Evolutionary conservation across 1,140 invertebrate species (phyloP).

Genomic region (Drosophila nigromelanica): DNA sequence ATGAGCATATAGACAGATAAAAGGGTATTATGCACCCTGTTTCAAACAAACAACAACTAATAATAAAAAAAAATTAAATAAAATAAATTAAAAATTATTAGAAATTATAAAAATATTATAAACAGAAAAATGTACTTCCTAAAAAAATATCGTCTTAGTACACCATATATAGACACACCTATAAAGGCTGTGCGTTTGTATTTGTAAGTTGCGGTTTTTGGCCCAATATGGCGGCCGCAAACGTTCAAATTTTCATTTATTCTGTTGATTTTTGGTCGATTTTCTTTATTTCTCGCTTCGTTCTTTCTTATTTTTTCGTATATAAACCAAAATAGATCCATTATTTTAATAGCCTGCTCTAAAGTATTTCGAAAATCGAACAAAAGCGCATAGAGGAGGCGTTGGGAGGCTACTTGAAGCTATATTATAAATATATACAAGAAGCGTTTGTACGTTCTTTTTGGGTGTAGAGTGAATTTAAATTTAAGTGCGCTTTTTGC

Average conservation of each 20-base stretch:
- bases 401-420: slow-evolving; percentile 20
- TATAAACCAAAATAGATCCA: slow-evolving; percentile 74
- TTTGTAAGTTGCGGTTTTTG: slow-evolving; percentile 19
- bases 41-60: too few relatives aligned
- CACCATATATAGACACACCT: not conserved
- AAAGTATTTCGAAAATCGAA: slow-evolving; percentile 79
- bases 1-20: too few relatives aligned
- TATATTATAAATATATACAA: slow-evolving; percentile 45
- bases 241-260: slow-evolving; percentile 42
- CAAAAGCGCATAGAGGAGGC: slow-evolving; percentile 10
- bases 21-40: too few relatives aligned
- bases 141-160: not conserved
- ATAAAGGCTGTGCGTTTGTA: not conserved
- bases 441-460: slow-evolving; percentile 10
- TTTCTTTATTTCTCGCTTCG: slow-evolving; percentile 23
- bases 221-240: slow-evolving; percentile 57
- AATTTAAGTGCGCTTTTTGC: slow-evolving; percentile 48
- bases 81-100: too few relatives aligned
- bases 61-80: not conserved
- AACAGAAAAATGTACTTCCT: not conserved
- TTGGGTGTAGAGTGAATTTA: slow-evolving; percentile 34
- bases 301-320: slow-evolving; percentile 24
- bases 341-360: slow-evolving; percentile 79
- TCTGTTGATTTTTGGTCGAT: slow-evolving; percentile 28
- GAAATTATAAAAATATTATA: not conserved